Evolutionary conservation across 2,113 vertebrate species (phyloP).

Genomic region (Malurus cyaneus): DNA sequence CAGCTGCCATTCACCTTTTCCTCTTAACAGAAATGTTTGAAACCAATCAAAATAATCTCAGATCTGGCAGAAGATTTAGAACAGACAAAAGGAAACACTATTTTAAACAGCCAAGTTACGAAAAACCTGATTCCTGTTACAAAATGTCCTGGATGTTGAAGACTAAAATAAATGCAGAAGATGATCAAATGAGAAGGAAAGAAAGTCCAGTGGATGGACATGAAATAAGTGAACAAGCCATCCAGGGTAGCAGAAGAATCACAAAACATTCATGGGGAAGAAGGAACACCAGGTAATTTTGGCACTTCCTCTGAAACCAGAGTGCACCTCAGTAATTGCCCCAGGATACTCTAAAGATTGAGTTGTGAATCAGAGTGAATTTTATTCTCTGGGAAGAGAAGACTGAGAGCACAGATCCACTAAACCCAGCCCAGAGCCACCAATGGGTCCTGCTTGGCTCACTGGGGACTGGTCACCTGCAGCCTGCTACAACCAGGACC

Average conservation of each 20-base stretch:
- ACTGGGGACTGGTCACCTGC: accelerated
- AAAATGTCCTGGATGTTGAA: background rate
- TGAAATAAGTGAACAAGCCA: background rate
- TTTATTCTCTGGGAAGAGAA: background rate
- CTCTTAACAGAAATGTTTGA: background rate
- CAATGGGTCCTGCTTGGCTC: background rate
- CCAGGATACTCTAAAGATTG: background rate
- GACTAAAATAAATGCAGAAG: background rate
- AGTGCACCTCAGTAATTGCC: background rate
- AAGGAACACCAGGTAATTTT: background rate
- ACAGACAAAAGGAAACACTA: background rate
- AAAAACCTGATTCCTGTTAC: background rate
- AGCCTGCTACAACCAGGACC: background rate
- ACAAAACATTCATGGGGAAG: background rate
- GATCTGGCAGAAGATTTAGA: background rate
- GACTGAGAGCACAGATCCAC: background rate
- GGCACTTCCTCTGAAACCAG: background rate
- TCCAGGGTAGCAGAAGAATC: background rate
- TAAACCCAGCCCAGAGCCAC: background rate
- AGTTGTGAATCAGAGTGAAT: background rate
- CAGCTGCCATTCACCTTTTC: background rate
- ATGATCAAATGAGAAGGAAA: background rate
- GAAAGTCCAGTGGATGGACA: background rate
- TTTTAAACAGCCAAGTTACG: background rate
- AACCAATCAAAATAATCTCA: background rate